These are phyloP conservation scores for Leguminivora glycinivorella DNA, from an alignment of 1,140 invertebrate genomes.

Conservation along the genomic window DNA sequence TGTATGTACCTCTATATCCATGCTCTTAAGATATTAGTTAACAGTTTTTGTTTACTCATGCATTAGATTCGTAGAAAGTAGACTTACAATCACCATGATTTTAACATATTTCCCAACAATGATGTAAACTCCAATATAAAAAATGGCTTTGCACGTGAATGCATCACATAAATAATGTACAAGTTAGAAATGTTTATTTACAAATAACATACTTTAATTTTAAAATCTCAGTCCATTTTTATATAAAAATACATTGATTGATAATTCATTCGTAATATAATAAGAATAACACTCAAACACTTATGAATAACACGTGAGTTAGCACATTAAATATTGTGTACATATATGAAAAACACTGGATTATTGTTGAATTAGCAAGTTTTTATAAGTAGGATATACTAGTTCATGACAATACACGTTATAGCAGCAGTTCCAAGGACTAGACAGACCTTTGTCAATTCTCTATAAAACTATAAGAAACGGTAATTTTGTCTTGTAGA, in stretches of 20 bases:
- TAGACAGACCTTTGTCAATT: too few relatives aligned
- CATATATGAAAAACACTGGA: neutral
- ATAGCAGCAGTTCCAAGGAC: too few relatives aligned
- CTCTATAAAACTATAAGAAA: too few relatives aligned
- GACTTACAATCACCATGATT: neutral
- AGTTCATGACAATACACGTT: too few relatives aligned
- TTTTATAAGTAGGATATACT: too few relatives aligned
- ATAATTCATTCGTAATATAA: constrained; percentile 22
- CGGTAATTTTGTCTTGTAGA: too few relatives aligned
- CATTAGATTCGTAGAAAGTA: neutral
- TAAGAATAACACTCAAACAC: constrained; percentile 4
- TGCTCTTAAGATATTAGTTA: too few relatives aligned
- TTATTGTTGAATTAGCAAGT: neutral
- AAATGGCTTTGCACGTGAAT: constrained; percentile 10
- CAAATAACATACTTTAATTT: constrained; percentile 36
- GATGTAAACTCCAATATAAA: constrained; percentile 14
- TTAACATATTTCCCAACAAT: neutral
- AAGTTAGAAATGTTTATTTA: constrained; percentile 42
- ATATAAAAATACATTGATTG: constrained; percentile 19
- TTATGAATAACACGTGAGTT: neutral
- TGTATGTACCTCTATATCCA: too few relatives aligned
- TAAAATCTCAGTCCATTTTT: constrained; percentile 36
- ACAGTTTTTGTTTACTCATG: neutral
- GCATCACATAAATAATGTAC: constrained; percentile 14
- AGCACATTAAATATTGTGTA: neutral